Conservation (phyloP, 2,888 invertebrate genomes). For the Drosophila limbata region DNA sequence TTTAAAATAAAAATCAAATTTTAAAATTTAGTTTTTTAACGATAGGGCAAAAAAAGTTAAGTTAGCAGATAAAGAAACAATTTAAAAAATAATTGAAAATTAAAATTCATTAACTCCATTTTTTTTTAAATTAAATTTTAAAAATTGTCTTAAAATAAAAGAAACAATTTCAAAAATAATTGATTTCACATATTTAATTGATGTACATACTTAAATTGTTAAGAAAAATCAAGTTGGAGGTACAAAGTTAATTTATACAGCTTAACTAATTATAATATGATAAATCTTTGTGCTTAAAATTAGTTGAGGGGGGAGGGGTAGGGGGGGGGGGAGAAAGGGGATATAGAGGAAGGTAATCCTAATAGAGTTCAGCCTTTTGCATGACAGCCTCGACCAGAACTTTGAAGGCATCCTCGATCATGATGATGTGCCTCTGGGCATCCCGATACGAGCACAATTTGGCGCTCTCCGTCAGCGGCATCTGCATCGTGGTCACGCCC, state of each 20-base stretch:
- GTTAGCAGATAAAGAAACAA: too few species aligned
- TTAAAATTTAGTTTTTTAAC: too few species aligned
- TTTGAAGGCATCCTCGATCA: conserved; percentile 84
- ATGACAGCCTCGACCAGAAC: conserved; percentile 88
- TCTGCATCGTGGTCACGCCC: conserved; percentile 86
- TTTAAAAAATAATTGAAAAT: too few species aligned
- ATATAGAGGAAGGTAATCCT: conserved; percentile 46
- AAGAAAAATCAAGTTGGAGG: background rate
- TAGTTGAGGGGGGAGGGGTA: background rate
- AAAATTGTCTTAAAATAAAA: too few species aligned
- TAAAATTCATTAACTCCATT: too few species aligned
- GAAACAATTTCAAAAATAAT: too few species aligned
- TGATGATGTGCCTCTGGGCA: conserved; percentile 81
- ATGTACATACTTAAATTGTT: too few species aligned
- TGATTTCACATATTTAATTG: too few species aligned
- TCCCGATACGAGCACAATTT: conserved; percentile 81
- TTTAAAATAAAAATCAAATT: too few species aligned
- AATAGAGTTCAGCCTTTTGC: conserved; percentile 89
- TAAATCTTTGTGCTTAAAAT: conserved; percentile 3
- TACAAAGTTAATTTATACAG: conserved; percentile 15
- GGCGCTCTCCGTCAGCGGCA: conserved; percentile 78
- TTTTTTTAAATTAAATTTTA: too few species aligned
- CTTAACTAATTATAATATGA: background rate
- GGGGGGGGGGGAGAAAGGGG: background rate
- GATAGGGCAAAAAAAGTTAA: too few species aligned